Conservation (phyloP, 2,888 invertebrate species). For the Diploptera punctata region DNA sequence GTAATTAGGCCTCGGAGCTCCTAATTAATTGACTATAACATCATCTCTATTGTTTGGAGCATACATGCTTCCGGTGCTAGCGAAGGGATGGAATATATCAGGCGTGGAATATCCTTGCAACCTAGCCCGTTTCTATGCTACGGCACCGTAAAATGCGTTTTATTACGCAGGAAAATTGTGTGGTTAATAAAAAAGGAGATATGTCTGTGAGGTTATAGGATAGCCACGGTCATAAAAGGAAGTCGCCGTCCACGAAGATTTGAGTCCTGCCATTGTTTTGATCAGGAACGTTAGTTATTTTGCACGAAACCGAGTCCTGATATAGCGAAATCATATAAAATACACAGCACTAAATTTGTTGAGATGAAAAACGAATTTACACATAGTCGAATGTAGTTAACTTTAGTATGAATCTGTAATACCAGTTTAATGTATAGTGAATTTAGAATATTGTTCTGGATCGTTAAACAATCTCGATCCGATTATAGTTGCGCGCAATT, state of each 20-base stretch:
- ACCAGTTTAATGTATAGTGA: too few species aligned
- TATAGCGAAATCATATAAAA: too few species aligned
- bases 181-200: slow-evolving; percentile 1
- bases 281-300: background rate
- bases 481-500: too few species aligned
- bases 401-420: too few species aligned
- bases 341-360: too few species aligned
- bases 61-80: background rate
- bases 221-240: slow-evolving; percentile 1
- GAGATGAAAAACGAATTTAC: too few species aligned
- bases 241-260: background rate
- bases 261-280: background rate
- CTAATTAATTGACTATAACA: slow-evolving; percentile 2
- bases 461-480: too few species aligned
- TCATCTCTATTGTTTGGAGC: background rate
- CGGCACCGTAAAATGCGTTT: background rate
- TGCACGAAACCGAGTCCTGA: background rate
- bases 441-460: too few species aligned
- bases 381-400: too few species aligned
- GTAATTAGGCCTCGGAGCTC: too few species aligned
- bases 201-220: background rate
- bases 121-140: background rate
- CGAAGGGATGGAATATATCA: too few species aligned
- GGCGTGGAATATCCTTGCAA: too few species aligned
- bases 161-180: slow-evolving; percentile 1